Conservation (phyloP, 2,888 invertebrate genomes). For the Zygaena filipendulae region DNA sequence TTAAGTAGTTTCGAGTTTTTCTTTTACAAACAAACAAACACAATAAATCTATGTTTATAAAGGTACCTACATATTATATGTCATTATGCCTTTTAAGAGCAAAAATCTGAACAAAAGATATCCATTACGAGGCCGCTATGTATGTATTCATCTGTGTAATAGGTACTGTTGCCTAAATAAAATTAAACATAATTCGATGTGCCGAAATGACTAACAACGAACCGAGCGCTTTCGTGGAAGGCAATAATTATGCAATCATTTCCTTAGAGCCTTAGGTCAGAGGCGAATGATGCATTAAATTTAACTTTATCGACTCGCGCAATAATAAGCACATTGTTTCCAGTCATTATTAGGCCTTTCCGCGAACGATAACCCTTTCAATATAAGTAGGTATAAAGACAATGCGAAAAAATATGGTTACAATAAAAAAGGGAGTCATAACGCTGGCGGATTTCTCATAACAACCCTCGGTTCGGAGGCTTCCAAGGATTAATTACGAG, state of each 20-base stretch:
- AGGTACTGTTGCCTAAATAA: too few species aligned
- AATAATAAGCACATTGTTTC: too few species aligned
- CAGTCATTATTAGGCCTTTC: slow-evolving; percentile 13
- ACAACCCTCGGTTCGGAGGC: slow-evolving; percentile 62
- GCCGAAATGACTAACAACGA: slow-evolving; percentile 15
- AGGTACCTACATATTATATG: too few species aligned
- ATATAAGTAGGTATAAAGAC: slow-evolving; percentile 26
- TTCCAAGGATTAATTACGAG: slow-evolving; percentile 68
- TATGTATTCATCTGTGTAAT: too few species aligned
- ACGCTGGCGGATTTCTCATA: slow-evolving; percentile 54
- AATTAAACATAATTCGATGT: too few species aligned
- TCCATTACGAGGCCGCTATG: too few species aligned
- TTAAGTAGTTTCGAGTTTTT: too few species aligned
- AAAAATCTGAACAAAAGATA: too few species aligned
- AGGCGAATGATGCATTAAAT: slow-evolving; percentile 35
- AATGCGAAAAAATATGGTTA: slow-evolving; percentile 9
- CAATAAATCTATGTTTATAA: too few species aligned
- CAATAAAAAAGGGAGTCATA: not conserved
- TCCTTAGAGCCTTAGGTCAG: slow-evolving; percentile 31
- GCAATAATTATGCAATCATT: slow-evolving; percentile 24
- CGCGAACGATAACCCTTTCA: slow-evolving; percentile 48
- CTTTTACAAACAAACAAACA: too few species aligned
- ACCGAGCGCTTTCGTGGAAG: slow-evolving; percentile 25
- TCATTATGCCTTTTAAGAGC: too few species aligned
- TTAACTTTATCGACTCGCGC: slow-evolving; percentile 19